Percentiles rank a stretch among this genome's conserved stretches.
These are phyloP conservation scores for Eupeodes luniger DNA, from an alignment of 2,888 invertebrate species.

Conservation along the genomic window DNA sequence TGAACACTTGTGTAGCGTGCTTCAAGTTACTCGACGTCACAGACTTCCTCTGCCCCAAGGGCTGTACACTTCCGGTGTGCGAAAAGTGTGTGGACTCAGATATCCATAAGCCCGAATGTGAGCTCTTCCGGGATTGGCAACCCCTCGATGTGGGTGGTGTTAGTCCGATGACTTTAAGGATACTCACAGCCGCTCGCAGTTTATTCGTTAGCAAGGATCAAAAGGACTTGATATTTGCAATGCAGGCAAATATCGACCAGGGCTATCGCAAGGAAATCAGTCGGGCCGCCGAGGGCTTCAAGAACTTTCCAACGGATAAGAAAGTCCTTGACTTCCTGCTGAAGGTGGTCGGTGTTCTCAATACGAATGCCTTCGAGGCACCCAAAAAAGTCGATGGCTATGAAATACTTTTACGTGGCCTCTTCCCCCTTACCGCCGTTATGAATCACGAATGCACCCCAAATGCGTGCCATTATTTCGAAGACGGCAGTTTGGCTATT, in stretches of 20 bases:
- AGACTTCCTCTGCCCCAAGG: slow-evolving; percentile 85
- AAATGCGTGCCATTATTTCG: slow-evolving; percentile 89
- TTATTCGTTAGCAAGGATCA: slow-evolving; percentile 81
- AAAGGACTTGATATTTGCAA: slow-evolving; percentile 81
- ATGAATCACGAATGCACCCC: slow-evolving; percentile 90
- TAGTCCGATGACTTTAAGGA: slow-evolving; percentile 81
- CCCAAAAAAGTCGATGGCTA: slow-evolving; percentile 80
- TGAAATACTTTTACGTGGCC: slow-evolving; percentile 86
- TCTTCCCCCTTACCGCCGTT: slow-evolving; percentile 89
- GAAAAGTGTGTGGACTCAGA: slow-evolving; percentile 86
- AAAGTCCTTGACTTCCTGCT: slow-evolving; percentile 81
- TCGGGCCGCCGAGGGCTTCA: slow-evolving; percentile 82
- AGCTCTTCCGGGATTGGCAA: slow-evolving; percentile 86
- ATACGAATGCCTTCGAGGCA: slow-evolving; percentile 84
- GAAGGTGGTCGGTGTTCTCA: slow-evolving; percentile 82
- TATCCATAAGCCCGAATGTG: slow-evolving; percentile 88
- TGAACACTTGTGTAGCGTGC: slow-evolving; percentile 88
- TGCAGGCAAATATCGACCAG: slow-evolving; percentile 83
- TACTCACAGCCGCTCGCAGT: slow-evolving; percentile 82
- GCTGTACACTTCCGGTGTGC: slow-evolving; percentile 90
- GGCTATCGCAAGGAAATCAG: slow-evolving; percentile 82
- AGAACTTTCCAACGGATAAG: slow-evolving; percentile 82
- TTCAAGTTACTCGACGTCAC: slow-evolving; percentile 84
- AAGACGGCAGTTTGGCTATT: slow-evolving; percentile 86
- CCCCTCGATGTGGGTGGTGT: slow-evolving; percentile 84